Base-by-base conservation (phyloP, 1,140 invertebrate species). In the Cydia amplana region DNA sequence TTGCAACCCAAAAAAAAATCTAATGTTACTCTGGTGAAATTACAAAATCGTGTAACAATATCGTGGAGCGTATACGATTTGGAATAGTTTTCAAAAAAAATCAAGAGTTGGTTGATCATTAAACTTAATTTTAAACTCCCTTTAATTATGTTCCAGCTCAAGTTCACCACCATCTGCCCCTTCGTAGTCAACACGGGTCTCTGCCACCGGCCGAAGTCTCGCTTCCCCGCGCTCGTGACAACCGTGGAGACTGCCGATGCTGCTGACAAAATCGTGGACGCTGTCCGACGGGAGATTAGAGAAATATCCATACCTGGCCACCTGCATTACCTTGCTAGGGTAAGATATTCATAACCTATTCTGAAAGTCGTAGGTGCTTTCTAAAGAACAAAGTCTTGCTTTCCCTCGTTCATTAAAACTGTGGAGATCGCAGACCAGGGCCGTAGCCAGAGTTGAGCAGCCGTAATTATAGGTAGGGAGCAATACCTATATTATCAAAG, bases 141-240 rank as follows among this genome's bases (percentile, higher is more conserved):
- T 60, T n/a, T 23, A 7, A 7, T 63, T 36, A 4, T 40, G 4
- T 90, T 90, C 2, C 90, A 96, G 86, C 95, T 98, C n/a, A 95
- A 97, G 79, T 95, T 97, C 73, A 98, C 97, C 0, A 95, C 95
- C 0, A 94, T 98, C 60, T 98, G 94, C 86, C 97, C 97, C 0
- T 97, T 95, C 81, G 96, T 97, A 83, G 95, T 98, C 2, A 95
- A 97, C 81, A 98, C 97, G 2, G 97, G 97, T 36, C 89, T 98
- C 2, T 96, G 96, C 82, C 95, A 97, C 79, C 95, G 95, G 55
- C 96, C 96, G 0, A 94, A 91, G 74, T 94, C 95, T 65, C 95
- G 95, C 67, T 97, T 97, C 89, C 92, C 94, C 12, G 93, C 77
- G 14, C 72, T 96, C 3, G 93, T 96, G 89, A 93, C 93, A 40